A percentile compares a stretch with the other conserved stretches of the same genome.
Evolutionary conservation across 2,888 invertebrate species (phyloP).

Genomic region (Belgica antarctica): DNA sequence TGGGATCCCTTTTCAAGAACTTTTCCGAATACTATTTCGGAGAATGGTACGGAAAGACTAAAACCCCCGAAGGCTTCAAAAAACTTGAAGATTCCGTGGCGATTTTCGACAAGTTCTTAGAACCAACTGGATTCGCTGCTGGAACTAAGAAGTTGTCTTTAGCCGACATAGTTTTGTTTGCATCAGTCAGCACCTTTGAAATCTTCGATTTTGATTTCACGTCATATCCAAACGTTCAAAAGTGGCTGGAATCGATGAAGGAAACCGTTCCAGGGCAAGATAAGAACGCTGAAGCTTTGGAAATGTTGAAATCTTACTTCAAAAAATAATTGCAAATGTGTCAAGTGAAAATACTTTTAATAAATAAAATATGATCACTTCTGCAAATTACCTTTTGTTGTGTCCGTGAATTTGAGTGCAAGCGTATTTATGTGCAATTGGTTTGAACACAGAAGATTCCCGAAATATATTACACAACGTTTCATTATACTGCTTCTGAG

Average conservation of each 20-base stretch:
- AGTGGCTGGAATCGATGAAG: slow-evolving; percentile 34
- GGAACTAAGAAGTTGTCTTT: slow-evolving; percentile 64
- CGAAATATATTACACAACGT: too few species aligned
- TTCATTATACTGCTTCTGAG: too few species aligned
- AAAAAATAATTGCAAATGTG: too few species aligned
- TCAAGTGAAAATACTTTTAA: too few species aligned
- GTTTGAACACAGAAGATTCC: too few species aligned
- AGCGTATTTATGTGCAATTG: too few species aligned
- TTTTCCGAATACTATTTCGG: slow-evolving; percentile 65
- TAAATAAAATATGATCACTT: too few species aligned
- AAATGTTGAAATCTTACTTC: too few species aligned
- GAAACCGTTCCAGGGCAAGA: background rate
- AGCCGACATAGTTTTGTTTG: slow-evolving; percentile 66
- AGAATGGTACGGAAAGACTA: slow-evolving; percentile 57
- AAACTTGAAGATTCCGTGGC: slow-evolving; percentile 64
- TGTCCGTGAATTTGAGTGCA: too few species aligned
- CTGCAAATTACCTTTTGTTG: too few species aligned
- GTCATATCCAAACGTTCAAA: slow-evolving; percentile 41
- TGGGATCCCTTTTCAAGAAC: slow-evolving; percentile 65
- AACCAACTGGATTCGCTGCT: slow-evolving; percentile 64
- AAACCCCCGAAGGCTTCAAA: slow-evolving; percentile 62
- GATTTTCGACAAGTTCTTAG: slow-evolving; percentile 65
- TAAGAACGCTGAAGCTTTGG: slow-evolving; percentile 15
- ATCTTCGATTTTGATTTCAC: slow-evolving; percentile 63
- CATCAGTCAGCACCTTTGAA: slow-evolving; percentile 65